Conservation (phyloP, 2,888 invertebrate species). For the Drosophila nr. fundita region DNA sequence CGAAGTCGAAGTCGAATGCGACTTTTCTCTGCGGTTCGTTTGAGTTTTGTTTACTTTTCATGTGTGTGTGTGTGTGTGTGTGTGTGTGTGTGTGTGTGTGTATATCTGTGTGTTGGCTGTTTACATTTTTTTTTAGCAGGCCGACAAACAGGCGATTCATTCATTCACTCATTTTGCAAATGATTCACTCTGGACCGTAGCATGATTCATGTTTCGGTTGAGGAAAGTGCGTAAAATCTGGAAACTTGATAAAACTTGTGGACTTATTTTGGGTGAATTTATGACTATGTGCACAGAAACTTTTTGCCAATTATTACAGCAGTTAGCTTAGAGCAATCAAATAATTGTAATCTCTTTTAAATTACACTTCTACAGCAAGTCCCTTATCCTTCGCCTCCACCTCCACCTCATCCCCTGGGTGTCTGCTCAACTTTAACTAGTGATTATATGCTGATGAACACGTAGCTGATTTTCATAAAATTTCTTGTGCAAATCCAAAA, state of each 20-base stretch:
- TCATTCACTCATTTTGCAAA: slow-evolving; percentile 45
- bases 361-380: slow-evolving; percentile 57
- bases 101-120: slow-evolving; percentile 13
- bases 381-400: slow-evolving; percentile 2
- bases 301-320: slow-evolving; percentile 43
- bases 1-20: slow-evolving; percentile 22
- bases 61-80: slow-evolving; percentile 5
- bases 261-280: slow-evolving; percentile 60
- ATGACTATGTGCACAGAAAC: slow-evolving; percentile 56
- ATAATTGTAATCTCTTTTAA: slow-evolving; percentile 79
- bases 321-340: slow-evolving; percentile 61
- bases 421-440: slow-evolving; percentile 8
- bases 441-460: slow-evolving; percentile 77
- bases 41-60: slow-evolving; percentile 46
- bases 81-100: background rate
- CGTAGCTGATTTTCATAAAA: slow-evolving; percentile 62
- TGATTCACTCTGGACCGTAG: slow-evolving; percentile 48
- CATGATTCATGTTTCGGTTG: slow-evolving; percentile 45
- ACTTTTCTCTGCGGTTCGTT: slow-evolving; percentile 44
- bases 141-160: slow-evolving; percentile 52
- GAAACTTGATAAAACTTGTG: slow-evolving; percentile 54
- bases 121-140: slow-evolving; percentile 39
- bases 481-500: slow-evolving; percentile 57
- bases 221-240: slow-evolving; percentile 47
- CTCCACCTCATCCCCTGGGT: background rate